phyloP scores from a whole-genome alignment of 2,797 vertebrate species.

The Sylvilagus floridanus region DNA sequence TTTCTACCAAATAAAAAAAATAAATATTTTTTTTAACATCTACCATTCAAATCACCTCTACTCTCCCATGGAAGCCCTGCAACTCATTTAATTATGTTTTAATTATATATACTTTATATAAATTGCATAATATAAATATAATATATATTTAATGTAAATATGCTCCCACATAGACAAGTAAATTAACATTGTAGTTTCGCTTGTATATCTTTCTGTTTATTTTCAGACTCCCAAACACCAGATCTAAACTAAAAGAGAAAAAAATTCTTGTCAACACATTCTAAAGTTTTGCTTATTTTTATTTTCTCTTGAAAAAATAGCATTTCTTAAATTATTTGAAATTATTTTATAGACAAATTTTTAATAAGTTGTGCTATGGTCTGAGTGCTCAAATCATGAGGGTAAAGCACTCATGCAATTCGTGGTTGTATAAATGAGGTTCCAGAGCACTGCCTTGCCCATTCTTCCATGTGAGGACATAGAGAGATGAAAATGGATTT shows the following conservation, averaged over 20 bases:
- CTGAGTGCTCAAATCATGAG: neutral
- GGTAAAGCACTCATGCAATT: neutral
- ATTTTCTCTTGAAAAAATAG: neutral
- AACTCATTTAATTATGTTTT: neutral
- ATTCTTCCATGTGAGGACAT: neutral
- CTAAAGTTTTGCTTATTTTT: neutral
- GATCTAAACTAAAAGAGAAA: neutral
- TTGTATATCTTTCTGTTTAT: neutral
- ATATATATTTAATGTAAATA: too few species aligned
- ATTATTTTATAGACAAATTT: neutral
- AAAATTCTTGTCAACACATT: neutral
- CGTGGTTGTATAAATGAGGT: neutral
- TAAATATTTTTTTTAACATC: too few species aligned
- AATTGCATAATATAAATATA: too few species aligned
- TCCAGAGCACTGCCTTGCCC: neutral
- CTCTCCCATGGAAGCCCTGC: neutral
- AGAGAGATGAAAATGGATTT: neutral
- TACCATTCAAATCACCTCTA: neutral
- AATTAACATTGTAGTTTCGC: neutral
- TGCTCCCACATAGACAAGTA: neutral
- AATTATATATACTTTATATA: neutral
- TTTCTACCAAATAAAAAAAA: too few species aligned
- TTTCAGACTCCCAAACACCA: neutral
- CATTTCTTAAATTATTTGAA: neutral
- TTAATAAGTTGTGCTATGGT: neutral